Evolutionary conservation across 2,113 vertebrate species (phyloP).

Genomic region (Tychaedon coryphoeus): DNA sequence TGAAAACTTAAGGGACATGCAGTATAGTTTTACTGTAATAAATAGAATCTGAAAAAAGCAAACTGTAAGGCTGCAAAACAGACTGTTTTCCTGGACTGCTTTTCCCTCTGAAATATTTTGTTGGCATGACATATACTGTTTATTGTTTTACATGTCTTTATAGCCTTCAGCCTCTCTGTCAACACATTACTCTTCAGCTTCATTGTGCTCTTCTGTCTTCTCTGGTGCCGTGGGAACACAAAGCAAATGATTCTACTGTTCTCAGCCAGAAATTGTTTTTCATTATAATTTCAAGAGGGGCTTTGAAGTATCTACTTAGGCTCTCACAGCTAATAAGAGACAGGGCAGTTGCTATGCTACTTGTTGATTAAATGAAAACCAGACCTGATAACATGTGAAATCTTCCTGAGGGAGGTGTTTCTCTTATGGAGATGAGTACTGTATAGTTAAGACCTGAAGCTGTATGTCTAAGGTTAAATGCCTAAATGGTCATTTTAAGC

Average conservation of each 20-base stretch:
- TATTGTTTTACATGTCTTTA: conserved; percentile 47
- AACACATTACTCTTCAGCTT: conserved; percentile 39
- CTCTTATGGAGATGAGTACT: conserved; percentile 5
- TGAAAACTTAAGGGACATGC: background rate
- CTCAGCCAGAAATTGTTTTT: conserved; percentile 58
- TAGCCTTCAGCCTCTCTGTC: conserved; percentile 45
- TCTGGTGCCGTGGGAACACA: conserved; percentile 53
- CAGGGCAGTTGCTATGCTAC: conserved; percentile 53
- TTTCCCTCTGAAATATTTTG: conserved; percentile 31
- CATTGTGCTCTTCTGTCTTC: conserved; percentile 14
- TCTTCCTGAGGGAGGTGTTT: conserved; percentile 40
- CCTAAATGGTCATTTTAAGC: conserved; percentile 4
- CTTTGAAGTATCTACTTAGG: conserved; percentile 60
- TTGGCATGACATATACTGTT: conserved; percentile 18
- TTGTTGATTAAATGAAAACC: conserved; percentile 67
- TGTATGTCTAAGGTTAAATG: conserved; percentile 28
- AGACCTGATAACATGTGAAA: conserved; percentile 56
- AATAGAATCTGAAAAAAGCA: background rate
- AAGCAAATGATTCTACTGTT: conserved; percentile 39
- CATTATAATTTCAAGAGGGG: conserved; percentile 64
- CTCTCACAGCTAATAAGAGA: conserved; percentile 42
- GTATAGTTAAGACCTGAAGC: conserved; percentile 13
- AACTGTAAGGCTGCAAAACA: background rate
- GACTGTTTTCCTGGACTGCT: conserved; percentile 1
- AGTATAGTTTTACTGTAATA: background rate